Percentiles rank a stretch among this genome's conserved stretches.
Evolutionary conservation across 2,797 vertebrate species (phyloP).

Genomic region (Mico argentatus): DNA sequence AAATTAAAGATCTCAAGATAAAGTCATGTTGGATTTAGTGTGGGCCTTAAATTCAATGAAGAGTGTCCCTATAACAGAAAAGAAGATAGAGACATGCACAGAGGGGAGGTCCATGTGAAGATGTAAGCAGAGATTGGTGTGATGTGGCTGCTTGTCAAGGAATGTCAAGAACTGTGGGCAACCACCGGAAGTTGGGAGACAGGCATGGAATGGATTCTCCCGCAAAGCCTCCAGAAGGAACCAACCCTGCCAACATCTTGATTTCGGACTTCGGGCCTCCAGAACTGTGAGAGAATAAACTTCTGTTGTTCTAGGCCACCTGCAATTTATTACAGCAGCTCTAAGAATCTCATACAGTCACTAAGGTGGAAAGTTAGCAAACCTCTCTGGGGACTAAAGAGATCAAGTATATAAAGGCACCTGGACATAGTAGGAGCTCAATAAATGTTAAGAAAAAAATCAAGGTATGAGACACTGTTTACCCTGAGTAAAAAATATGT

Average conservation of each 20-base stretch:
- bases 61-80: not conserved
- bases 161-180: not conserved
- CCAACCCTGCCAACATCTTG: not conserved
- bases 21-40: not conserved
- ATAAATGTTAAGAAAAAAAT: not conserved
- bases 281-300: not conserved
- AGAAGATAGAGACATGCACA: not conserved
- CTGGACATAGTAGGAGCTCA: not conserved
- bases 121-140: not conserved
- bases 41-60: not conserved
- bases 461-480: not conserved
- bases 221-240: not conserved
- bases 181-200: not conserved
- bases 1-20: slow-evolving; percentile 13
- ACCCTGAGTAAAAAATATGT: not conserved
- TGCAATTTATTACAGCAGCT: not conserved
- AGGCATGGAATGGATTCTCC: not conserved
- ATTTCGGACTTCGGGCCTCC: not conserved
- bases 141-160: not conserved
- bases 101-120: not conserved
- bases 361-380: not conserved
- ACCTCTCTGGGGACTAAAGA: not conserved
- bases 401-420: not conserved
- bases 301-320: not conserved
- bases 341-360: not conserved